Percentiles rank a stretch among this genome's conserved stretches.
phyloP scores from a whole-genome alignment of 2,888 invertebrate species.

The Drosophila robusta region DNA sequence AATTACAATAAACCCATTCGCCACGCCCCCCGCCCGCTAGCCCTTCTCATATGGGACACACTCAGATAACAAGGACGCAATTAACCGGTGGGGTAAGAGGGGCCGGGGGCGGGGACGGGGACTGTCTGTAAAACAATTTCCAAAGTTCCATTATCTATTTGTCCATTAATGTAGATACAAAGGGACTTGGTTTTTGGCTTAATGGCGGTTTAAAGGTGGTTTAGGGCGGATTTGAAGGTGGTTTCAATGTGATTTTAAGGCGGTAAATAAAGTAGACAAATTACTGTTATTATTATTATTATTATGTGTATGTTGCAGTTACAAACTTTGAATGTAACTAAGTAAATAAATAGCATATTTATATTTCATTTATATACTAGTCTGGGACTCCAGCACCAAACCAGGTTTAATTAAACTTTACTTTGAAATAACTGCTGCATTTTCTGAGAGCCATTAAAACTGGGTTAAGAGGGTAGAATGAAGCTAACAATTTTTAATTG shows the following conservation, averaged over 20 bases:
- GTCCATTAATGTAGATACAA: constrained; percentile 71
- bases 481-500: no score
- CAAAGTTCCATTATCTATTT: constrained; percentile 74
- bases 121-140: constrained; percentile 66
- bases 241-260: neutral
- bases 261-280: constrained; percentile 8
- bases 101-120: neutral
- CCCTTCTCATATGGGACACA: constrained; percentile 73
- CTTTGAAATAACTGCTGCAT: no score
- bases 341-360: neutral
- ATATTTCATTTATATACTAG: no score
- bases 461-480: no score
- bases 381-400: no score
- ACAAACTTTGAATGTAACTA: neutral
- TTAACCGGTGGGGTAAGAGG: constrained; percentile 34
- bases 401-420: no score
- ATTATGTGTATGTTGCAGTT: neutral
- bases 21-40: constrained; percentile 48
- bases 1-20: constrained; percentile 83
- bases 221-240: constrained; percentile 3
- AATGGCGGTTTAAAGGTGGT: constrained; percentile 2
- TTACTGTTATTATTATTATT: neutral
- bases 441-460: no score
- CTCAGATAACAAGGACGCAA: constrained; percentile 63
- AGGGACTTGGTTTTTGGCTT: constrained; percentile 5